Conservation (phyloP, 2,888 invertebrate genomes). For the Anoncus sp. region DNA sequence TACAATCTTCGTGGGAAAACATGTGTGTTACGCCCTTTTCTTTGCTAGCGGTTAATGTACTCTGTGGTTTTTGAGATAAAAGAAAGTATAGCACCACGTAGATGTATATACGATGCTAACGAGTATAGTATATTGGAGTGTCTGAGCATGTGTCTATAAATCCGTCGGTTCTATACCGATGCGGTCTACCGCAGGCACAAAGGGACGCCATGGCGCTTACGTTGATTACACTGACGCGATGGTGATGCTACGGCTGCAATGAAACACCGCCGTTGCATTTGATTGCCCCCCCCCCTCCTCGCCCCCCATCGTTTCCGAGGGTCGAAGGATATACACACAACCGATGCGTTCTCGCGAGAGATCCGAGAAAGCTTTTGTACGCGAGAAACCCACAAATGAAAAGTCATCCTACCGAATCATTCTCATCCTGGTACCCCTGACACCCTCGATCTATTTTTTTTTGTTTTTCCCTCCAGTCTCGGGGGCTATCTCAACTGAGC, state of each 20-base stretch:
- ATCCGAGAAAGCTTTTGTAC: conserved; percentile 3
- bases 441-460: conserved; percentile 6
- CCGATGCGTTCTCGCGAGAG: neutral
- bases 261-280: conserved; percentile 42
- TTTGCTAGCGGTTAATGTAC: conserved; percentile 1
- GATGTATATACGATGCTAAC: neutral
- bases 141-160: conserved; percentile 26
- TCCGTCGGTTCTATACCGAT: conserved; percentile 32
- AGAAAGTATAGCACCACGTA: neutral
- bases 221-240: conserved; percentile 56
- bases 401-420: conserved; percentile 55
- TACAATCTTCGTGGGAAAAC: no score
- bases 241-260: conserved; percentile 26
- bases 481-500: neutral
- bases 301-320: conserved; percentile 23
- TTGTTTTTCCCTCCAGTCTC: neutral
- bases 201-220: conserved; percentile 52
- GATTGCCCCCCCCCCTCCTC: conserved; percentile 54
- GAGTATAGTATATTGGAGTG: neutral
- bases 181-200: conserved; percentile 42
- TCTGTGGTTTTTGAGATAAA: neutral
- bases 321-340: conserved; percentile 21
- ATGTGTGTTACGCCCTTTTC: neutral
- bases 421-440: conserved; percentile 30
- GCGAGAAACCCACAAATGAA: conserved; percentile 47